Base-by-base conservation (phyloP, 2,888 invertebrate species). In the Phasia obesa region DNA sequence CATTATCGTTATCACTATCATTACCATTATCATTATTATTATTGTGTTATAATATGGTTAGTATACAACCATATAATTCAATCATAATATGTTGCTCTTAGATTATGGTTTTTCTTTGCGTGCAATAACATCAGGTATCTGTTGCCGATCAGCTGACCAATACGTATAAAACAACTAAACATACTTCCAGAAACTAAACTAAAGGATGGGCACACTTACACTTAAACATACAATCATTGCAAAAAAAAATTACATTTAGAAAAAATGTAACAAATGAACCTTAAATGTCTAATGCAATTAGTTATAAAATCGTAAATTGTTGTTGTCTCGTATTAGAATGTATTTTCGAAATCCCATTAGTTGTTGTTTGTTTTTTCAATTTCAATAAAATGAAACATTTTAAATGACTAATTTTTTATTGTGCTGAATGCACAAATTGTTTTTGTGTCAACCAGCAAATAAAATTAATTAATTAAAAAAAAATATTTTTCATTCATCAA, bases 241-340 rank as follows among this genome's bases (percentile, higher is more conserved):
- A n/a, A n/a, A n/a, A n/a, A n/a, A n/a, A n/a, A n/a, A n/a, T n/a
- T 6, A 38, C 2, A 73, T 19, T 57, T 9, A 23, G 7, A 13
- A 49, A 25, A 74, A 23, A 44, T n/a, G 23, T 47, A 44, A 53
- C 17, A 25, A 17, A 15, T 31, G 47, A 65, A 62, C 53, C 47
- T 65, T 62, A 75, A 75, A 31, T 51, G 27, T 60, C 31, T 59
- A 78, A 65, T 71, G 59, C 71, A 71, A 78, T 78, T 78, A 65
- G 71, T 59, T 42, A 49, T 17, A 42, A 42, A 65, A 71, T 78
- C 71, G 49, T 71, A 51, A 71, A 51, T 15, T 38, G 11, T 38
- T 38, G 21, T 64, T 53, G 25, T 23, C 19, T 67, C 6, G 23
- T 7, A 21, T 53, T n/a, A 53, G 19, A 42, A 51, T 35, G 51